Conservation (phyloP, 1,140 invertebrate genomes). For the Globodera rostochiensis region DNA sequence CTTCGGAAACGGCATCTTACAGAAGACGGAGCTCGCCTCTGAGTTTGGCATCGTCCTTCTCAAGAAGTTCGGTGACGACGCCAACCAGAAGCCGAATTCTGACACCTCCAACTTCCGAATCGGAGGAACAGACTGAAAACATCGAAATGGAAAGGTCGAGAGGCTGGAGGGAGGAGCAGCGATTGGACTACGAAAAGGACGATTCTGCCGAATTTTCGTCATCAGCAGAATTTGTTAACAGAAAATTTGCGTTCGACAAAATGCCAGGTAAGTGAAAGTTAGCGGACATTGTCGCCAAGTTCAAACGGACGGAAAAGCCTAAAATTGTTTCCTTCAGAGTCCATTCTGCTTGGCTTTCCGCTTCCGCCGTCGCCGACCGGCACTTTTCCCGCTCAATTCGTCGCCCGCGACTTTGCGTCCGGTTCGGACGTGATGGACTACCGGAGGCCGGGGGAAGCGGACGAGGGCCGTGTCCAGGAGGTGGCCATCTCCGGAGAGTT, state of each 20-base stretch:
- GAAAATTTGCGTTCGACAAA: not conserved
- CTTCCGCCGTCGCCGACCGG: not conserved
- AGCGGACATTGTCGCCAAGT: no score
- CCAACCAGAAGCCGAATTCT: not conserved
- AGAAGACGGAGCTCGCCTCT: not conserved
- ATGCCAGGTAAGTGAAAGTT: not conserved
- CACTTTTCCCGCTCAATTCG: not conserved
- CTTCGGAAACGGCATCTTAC: not conserved
- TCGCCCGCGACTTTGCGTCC: not conserved
- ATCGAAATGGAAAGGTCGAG: not conserved
- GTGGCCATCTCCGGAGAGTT: not conserved
- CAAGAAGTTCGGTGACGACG: not conserved
- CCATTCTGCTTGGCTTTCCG: not conserved
- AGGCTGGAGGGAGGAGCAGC: not conserved
- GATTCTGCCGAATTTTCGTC: not conserved
- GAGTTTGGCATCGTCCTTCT: not conserved
- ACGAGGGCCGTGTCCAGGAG: not conserved
- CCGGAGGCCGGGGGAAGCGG: not conserved
- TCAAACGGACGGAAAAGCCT: no score
- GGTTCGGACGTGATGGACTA: not conserved
- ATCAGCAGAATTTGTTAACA: not conserved
- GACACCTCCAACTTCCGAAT: not conserved
- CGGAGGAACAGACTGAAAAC: not conserved
- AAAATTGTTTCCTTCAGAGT: not conserved
- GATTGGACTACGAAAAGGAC: not conserved